Conservation (phyloP, 2,113 vertebrate genomes). For the Heterocephalus glaber region DNA sequence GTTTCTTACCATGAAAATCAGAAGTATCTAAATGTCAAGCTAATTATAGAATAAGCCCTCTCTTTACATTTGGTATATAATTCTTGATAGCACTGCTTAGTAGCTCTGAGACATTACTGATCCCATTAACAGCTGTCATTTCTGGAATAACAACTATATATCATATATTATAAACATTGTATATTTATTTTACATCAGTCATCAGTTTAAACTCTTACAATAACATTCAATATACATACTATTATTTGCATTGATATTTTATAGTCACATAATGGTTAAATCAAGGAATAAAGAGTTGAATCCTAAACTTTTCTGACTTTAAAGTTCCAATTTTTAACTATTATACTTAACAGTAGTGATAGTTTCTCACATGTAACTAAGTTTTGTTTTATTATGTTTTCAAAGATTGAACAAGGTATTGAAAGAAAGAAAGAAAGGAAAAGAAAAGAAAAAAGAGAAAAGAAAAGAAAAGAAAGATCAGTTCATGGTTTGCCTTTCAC, state of each 20-base stretch:
- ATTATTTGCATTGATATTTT: background rate
- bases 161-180: background rate
- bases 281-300: background rate
- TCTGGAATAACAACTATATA: background rate
- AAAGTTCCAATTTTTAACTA: background rate
- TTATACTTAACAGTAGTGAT: background rate
- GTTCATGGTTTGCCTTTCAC: background rate
- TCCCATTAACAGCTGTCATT: background rate
- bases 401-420: background rate
- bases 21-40: background rate
- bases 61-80: background rate
- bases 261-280: background rate
- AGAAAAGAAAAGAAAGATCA: background rate
- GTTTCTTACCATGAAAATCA: background rate
- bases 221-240: background rate
- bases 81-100: background rate
- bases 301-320: background rate
- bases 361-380: background rate
- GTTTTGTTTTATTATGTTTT: background rate
- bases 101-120: background rate
- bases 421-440: background rate
- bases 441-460: background rate
- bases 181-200: background rate
- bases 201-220: background rate
- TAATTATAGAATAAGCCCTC: background rate